phyloP scores from a whole-genome alignment of 1,140 invertebrate genomes.

The Scaptomyza pallida region DNA sequence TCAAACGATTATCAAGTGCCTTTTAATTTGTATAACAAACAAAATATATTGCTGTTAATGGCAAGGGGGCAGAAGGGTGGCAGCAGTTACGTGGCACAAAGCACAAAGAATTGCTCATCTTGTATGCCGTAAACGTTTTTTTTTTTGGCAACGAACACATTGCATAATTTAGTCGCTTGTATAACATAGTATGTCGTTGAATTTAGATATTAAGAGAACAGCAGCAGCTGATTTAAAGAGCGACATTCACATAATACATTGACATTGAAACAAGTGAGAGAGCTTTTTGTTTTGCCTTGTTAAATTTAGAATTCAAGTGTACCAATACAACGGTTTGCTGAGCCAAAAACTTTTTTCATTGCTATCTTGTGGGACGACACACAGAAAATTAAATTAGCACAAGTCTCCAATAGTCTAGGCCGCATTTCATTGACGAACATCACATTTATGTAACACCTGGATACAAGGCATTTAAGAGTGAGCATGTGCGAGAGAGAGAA shows the following conservation, averaged over 20 bases:
- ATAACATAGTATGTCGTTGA: conserved; percentile 30
- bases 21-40: not conserved
- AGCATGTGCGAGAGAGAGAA: conserved; percentile 10
- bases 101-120: not conserved
- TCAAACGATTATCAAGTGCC: conserved; percentile 1
- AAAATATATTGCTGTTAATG: not conserved
- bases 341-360: conserved; percentile 13
- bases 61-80: not conserved
- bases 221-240: conserved; percentile 12
- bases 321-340: conserved; percentile 10
- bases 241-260: conserved; percentile 14
- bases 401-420: conserved; percentile 28
- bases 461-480: conserved; percentile 16
- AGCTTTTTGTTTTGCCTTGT: conserved; percentile 41
- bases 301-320: conserved; percentile 74
- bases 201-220: conserved; percentile 13
- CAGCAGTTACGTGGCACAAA: conserved; percentile 19
- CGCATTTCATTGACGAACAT: conserved; percentile 46
- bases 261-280: conserved; percentile 50
- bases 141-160: conserved; percentile 25
- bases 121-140: not conserved
- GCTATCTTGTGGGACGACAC: conserved; percentile 7
- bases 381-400: conserved; percentile 66
- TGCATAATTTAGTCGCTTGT: conserved; percentile 41
- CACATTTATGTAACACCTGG: conserved; percentile 64